phyloP scores from a whole-genome alignment of 1,140 invertebrate genomes.

The Dufourea novaeangliae region DNA sequence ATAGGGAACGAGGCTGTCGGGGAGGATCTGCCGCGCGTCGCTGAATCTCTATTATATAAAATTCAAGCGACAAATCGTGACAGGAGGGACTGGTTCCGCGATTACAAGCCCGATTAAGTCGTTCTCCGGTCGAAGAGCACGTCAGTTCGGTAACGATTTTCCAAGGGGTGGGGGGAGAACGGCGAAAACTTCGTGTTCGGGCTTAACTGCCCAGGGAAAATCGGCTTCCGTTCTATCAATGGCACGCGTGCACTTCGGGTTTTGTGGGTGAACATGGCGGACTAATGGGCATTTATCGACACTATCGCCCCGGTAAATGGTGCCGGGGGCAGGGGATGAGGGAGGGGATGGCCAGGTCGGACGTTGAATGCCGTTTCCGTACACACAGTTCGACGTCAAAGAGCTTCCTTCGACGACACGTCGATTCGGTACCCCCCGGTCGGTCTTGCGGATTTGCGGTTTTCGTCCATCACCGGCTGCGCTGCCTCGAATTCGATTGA shows the following conservation, averaged over 20 bases:
- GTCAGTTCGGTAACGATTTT: slow-evolving; percentile 19
- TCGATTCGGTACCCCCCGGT: slow-evolving; percentile 17
- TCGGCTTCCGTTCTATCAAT: slow-evolving; percentile 50
- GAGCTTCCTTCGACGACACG: slow-evolving; percentile 28
- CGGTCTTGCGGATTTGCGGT: slow-evolving; percentile 48
- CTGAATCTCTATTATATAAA: background rate
- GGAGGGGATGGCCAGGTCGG: background rate
- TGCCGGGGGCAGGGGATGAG: slow-evolving; percentile 3
- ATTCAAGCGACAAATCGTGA: background rate
- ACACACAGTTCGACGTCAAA: slow-evolving; percentile 45
- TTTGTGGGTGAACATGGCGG: slow-evolving; percentile 44
- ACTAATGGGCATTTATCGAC: slow-evolving; percentile 51
- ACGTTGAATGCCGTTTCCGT: slow-evolving; percentile 38
- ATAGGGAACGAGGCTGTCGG: background rate
- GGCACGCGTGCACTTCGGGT: slow-evolving; percentile 49
- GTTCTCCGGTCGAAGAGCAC: background rate
- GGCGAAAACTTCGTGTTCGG: slow-evolving; percentile 25
- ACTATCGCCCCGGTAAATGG: slow-evolving; percentile 42
- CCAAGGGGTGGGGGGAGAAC: background rate
- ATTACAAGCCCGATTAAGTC: background rate
- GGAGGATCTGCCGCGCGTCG: too few species aligned
- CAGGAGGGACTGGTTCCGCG: background rate
- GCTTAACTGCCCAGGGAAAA: slow-evolving; percentile 33
- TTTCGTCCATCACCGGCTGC: slow-evolving; percentile 20
- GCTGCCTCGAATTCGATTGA: slow-evolving; percentile 45